Conservation (phyloP, 2,113 vertebrate genomes). For the Etheostoma spectabile region DNA sequence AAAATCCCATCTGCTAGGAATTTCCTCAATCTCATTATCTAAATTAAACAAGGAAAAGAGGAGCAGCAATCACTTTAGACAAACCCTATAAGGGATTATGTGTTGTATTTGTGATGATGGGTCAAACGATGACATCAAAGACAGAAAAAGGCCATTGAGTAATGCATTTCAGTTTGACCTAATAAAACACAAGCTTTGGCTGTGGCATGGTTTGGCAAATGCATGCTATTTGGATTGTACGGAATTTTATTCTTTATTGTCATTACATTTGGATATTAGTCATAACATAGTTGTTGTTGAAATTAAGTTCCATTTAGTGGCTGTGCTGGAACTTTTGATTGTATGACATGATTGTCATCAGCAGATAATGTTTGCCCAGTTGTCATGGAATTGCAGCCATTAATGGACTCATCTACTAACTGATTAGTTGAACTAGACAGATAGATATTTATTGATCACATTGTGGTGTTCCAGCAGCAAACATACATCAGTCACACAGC, state of each 20-base stretch:
- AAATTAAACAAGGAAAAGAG: conserved; percentile 74
- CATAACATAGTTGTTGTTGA: not conserved
- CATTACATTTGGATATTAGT: not conserved
- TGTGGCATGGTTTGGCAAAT: not conserved
- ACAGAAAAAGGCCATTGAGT: conserved; percentile 19
- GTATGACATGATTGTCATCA: not conserved
- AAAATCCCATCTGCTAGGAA: conserved; percentile 81
- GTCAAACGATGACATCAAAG: conserved; percentile 76
- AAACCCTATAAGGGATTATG: conserved; percentile 67
- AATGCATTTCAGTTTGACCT: conserved; percentile 20
- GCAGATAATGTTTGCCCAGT: not conserved
- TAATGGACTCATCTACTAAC: no score
- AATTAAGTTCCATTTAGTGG: not conserved
- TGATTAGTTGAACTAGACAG: no score
- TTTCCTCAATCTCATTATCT: conserved; percentile 81
- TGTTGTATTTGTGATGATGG: conserved; percentile 52
- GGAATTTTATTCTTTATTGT: not conserved
- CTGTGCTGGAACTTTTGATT: not conserved
- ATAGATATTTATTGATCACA: no score
- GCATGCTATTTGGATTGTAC: not conserved
- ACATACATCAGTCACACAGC: no score
- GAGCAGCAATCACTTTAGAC: conserved; percentile 78
- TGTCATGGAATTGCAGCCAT: no score
- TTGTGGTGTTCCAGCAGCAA: no score
- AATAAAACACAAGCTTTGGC: not conserved